phyloP scores from a whole-genome alignment of 2,113 vertebrate species.

The Cathartes aura region DNA sequence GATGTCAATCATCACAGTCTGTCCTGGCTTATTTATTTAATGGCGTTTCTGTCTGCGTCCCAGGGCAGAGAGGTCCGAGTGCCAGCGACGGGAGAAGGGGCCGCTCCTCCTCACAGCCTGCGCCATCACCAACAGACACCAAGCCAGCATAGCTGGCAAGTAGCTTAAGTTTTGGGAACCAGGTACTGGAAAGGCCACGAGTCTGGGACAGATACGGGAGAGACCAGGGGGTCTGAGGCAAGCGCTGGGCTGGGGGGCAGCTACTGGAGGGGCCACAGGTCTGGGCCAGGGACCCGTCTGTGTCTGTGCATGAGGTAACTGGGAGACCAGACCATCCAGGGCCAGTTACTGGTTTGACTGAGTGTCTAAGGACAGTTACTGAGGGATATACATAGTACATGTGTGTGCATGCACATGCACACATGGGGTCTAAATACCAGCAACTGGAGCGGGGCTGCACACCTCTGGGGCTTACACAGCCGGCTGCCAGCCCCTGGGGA shows the following conservation, averaged over 20 bases:
- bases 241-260: not conserved
- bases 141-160: not conserved
- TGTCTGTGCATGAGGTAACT: not conserved
- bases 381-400: rapidly evolving
- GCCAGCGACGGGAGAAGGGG: not conserved
- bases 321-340: not conserved
- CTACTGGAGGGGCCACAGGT: not conserved
- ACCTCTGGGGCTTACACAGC: not conserved
- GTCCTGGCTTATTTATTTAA: not conserved
- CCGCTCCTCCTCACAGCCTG: not conserved
- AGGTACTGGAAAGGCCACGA: not conserved
- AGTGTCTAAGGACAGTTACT: too few relatives aligned
- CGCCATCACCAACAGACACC: rapidly evolving
- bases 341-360: too few relatives aligned
- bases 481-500: not conserved
- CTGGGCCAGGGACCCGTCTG: not conserved
- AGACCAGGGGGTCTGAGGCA: not conserved
- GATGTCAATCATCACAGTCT: not conserved
- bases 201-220: not conserved
- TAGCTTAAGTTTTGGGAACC: not conserved
- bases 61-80: not conserved
- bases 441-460: not conserved
- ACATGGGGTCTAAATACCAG: not conserved
- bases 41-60: rapidly evolving
- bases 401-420: too few relatives aligned